Evolutionary conservation across 2,888 invertebrate genomes (phyloP).

Genomic region (Parnassius apollo): DNA sequence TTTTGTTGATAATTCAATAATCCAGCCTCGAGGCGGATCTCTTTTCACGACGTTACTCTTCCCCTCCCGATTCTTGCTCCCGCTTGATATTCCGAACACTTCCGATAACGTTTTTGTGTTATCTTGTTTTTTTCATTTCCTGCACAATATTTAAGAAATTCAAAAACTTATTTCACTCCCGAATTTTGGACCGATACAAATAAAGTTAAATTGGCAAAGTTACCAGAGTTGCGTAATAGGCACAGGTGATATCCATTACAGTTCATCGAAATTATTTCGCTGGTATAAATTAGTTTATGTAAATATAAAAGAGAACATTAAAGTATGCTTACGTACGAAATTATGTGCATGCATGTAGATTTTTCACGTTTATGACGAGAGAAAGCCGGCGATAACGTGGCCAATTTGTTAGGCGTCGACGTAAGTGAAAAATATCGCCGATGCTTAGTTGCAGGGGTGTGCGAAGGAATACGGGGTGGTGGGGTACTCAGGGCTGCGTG

Average conservation of each 20-base stretch:
- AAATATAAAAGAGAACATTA: conserved; percentile 19
- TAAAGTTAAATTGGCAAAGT: conserved; percentile 81
- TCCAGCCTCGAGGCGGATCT: conserved; percentile 61
- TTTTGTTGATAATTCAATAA: conserved; percentile 79
- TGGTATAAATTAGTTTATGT: conserved; percentile 53
- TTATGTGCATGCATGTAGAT: conserved; percentile 33
- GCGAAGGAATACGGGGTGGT: conserved; percentile 27
- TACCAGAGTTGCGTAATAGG: conserved; percentile 45
- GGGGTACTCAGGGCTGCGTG: conserved; percentile 39
- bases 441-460: conserved; percentile 40
- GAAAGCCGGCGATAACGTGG: conserved; percentile 47
- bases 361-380: conserved; percentile 40
- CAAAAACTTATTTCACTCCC: conserved; percentile 65
- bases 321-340: conserved; percentile 28
- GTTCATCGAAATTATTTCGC: conserved; percentile 55
- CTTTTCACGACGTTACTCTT: conserved; percentile 51
- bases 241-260: conserved; percentile 66
- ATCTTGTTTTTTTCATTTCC: conserved; percentile 63
- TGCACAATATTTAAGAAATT: conserved; percentile 57
- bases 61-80: conserved; percentile 32
- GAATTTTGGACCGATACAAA: conserved; percentile 70
- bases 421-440: conserved; percentile 70
- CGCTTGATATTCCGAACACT: conserved; percentile 37
- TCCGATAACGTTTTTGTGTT: conserved; percentile 64
- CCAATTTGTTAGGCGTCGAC: conserved; percentile 57